Conservation (phyloP, 2,888 invertebrate genomes). For the Diloba caeruleocephala region DNA sequence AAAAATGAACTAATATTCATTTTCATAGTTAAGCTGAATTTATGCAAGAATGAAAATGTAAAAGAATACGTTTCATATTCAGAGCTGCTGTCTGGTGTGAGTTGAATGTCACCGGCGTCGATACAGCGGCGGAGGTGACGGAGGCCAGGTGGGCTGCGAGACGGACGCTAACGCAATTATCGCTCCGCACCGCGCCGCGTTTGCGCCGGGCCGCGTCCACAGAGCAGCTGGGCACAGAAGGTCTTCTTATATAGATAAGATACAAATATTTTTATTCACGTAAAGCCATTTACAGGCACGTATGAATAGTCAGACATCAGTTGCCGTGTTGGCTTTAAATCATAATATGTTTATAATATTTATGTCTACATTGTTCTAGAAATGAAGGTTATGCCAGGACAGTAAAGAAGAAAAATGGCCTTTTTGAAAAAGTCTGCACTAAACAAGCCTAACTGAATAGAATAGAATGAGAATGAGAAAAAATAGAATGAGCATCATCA, state of each 20-base stretch:
- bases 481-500: too few species aligned
- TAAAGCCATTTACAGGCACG: too few species aligned
- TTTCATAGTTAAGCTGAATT: neutral
- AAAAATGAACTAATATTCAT: neutral
- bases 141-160: constrained; percentile 41
- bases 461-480: too few species aligned
- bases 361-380: too few species aligned
- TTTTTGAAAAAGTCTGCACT: too few species aligned
- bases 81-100: neutral
- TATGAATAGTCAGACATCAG: too few species aligned
- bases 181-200: constrained; percentile 15
- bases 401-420: too few species aligned
- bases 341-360: too few species aligned
- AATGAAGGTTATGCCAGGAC: too few species aligned
- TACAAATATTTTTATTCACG: too few species aligned
- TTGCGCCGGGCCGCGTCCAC: constrained; percentile 10
- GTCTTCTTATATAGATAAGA: neutral
- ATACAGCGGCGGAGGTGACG: neutral
- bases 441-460: too few species aligned
- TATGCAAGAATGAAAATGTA: neutral
- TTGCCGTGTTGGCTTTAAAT: too few species aligned
- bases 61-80: neutral
- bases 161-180: constrained; percentile 56
- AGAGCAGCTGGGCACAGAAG: constrained; percentile 12
- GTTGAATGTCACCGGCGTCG: constrained; percentile 2